phyloP scores from a whole-genome alignment of 2,797 vertebrate genomes.

The Merluccius polli region DNA sequence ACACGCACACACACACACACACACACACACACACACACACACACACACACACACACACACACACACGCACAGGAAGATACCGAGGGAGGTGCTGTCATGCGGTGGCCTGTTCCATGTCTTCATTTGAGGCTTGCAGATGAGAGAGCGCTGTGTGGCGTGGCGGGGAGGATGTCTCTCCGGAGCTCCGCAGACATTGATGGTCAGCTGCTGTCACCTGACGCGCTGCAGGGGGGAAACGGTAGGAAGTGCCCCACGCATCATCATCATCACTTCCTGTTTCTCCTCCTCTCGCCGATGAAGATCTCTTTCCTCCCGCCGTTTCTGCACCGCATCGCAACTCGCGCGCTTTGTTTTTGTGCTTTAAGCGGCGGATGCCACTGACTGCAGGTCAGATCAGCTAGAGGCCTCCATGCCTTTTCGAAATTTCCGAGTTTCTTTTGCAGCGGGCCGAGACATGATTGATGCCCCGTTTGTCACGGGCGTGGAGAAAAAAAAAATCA shows the following conservation, averaged over 20 bases:
- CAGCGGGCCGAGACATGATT: constrained; percentile 43
- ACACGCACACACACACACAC: constrained; percentile 12
- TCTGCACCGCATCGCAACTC: no score
- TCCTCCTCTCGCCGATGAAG: not conserved
- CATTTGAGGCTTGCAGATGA: constrained; percentile 47
- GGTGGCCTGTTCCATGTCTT: constrained; percentile 53
- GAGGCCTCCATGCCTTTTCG: not conserved
- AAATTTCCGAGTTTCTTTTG: constrained; percentile 19
- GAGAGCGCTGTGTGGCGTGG: not conserved
- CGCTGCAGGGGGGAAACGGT: constrained; percentile 27
- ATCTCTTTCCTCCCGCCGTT: no score
- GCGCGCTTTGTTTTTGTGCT: no score
- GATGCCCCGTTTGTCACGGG: constrained; percentile 63
- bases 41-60: constrained; percentile 18
- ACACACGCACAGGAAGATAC: constrained; percentile 11
- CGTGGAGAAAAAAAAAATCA: constrained; percentile 42
- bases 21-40: constrained; percentile 3
- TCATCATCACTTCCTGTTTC: no score
- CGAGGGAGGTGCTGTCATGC: constrained; percentile 48
- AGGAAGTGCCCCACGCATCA: not conserved
- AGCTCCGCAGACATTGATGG: no score
- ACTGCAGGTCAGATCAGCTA: no score
- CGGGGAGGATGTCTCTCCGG: no score
- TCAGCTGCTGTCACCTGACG: constrained; percentile 42
- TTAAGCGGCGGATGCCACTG: no score